These are phyloP conservation scores for Chrysochloris asiatica DNA, from an alignment of 2,113 vertebrate species.

Conservation along the genomic window DNA sequence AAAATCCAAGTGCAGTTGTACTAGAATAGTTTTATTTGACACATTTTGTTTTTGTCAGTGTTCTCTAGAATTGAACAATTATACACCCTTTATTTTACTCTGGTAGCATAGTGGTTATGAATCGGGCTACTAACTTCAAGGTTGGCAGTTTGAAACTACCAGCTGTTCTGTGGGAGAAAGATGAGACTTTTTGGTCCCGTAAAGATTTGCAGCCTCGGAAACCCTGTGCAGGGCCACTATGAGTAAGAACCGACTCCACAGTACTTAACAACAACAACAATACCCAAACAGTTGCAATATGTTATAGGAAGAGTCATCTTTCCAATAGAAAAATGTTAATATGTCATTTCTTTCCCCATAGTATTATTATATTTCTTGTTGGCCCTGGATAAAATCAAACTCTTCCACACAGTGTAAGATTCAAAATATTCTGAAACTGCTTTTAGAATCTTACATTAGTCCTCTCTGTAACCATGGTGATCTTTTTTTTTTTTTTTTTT, in stretches of 20 bases:
- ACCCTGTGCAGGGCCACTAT: too few species aligned
- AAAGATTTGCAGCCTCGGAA: too few species aligned
- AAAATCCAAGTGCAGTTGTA: conserved; percentile 13
- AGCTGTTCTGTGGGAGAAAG: too few species aligned
- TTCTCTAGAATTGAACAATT: conserved; percentile 18
- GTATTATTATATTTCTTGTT: not conserved
- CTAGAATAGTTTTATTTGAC: not conserved
- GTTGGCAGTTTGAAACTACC: too few species aligned
- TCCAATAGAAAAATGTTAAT: conserved; percentile 36
- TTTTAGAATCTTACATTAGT: conserved; percentile 2
- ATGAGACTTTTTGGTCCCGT: too few species aligned
- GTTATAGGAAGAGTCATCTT: not conserved
- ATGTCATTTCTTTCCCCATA: not conserved
- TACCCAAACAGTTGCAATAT: conserved; percentile 26
- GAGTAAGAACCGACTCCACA: too few species aligned
- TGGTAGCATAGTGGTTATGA: too few species aligned
- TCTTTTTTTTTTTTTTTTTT: too few species aligned
- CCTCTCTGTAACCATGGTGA: not conserved
- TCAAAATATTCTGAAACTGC: not conserved
- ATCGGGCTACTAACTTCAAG: too few species aligned
- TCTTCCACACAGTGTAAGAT: not conserved
- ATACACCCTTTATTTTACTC: not conserved
- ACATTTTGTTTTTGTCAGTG: not conserved
- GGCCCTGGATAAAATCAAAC: conserved; percentile 7
- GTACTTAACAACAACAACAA: too few species aligned